Conservation (phyloP, 1,140 invertebrate species). For the Trichomalopsis sarcophagae region DNA sequence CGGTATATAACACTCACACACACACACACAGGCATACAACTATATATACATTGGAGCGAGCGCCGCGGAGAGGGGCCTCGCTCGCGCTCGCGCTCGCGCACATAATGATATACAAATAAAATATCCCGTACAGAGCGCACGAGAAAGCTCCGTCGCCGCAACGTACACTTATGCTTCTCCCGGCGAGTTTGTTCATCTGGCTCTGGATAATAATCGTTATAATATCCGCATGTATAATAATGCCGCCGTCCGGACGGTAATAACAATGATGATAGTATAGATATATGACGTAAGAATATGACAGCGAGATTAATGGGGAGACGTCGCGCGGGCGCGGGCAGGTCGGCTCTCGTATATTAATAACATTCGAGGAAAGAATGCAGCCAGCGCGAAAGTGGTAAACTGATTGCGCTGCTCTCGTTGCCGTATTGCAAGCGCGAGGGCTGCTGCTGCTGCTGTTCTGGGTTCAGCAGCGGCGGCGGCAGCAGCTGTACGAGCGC, state of each 20-base stretch:
- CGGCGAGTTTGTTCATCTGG: conserved; percentile 10
- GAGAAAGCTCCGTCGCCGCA: neutral
- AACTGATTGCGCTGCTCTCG: conserved; percentile 21
- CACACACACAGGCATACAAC: neutral
- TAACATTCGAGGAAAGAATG: conserved; percentile 14
- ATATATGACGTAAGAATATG: neutral
- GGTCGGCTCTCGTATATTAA: neutral
- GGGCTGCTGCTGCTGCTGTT: neutral
- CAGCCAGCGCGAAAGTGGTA: conserved; percentile 20
- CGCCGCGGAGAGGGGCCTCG: neutral
- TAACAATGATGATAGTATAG: neutral
- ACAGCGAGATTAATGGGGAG: neutral
- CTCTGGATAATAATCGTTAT: neutral
- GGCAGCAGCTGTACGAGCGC: conserved; percentile 51
- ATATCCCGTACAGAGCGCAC: conserved; percentile 53
- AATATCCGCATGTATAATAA: neutral
- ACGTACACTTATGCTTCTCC: neutral
- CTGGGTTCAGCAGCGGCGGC: neutral
- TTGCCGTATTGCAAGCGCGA: conserved; percentile 4
- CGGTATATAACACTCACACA: neutral
- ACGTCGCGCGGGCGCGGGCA: neutral
- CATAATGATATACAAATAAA: conserved; percentile 67
- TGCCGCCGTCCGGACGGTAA: neutral
- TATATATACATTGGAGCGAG: neutral
- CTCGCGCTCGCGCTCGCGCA: conserved; percentile 46